Percentiles rank a stretch among this genome's conserved stretches.
These are phyloP conservation scores for Agriopis leucophaearia DNA, from an alignment of 2,888 invertebrate species.

Conservation along the genomic window DNA sequence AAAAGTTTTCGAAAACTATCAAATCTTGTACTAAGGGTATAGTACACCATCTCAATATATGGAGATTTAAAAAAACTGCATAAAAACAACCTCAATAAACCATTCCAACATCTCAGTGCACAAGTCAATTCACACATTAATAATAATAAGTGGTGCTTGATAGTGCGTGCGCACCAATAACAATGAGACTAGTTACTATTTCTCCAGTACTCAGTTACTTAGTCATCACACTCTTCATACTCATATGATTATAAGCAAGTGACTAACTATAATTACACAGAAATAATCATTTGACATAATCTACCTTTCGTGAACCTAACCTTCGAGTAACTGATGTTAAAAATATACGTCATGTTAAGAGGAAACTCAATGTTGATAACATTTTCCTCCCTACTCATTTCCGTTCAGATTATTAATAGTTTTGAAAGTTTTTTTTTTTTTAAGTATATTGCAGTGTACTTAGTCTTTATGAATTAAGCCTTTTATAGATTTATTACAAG, in stretches of 20 bases:
- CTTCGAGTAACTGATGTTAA: background rate
- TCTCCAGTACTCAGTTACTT: constrained; percentile 6
- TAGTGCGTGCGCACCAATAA: constrained; percentile 14
- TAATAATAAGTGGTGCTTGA: constrained; percentile 8
- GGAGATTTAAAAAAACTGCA: background rate
- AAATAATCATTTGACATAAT: background rate
- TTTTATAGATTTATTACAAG: constrained; percentile 13
- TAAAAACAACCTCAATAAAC: background rate
- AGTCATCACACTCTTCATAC: background rate
- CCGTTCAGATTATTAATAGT: background rate
- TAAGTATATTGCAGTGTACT: constrained; percentile 2
- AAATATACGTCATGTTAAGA: background rate
- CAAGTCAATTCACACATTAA: constrained; percentile 1
- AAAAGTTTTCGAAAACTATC: too few relatives aligned
- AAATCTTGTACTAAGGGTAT: too few relatives aligned
- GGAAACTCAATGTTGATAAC: background rate
- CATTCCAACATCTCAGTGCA: constrained; percentile 4
- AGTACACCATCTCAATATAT: background rate
- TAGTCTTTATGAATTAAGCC: constrained; percentile 7
- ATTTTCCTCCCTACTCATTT: background rate
- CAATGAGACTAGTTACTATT: background rate
- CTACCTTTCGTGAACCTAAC: background rate
- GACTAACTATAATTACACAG: background rate
- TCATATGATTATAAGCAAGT: background rate
- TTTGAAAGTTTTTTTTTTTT: too few relatives aligned